Percentiles rank a stretch among this genome's conserved stretches.
phyloP scores from a whole-genome alignment of 35 echinoderm and acorn worm genomes.

The Heliocidaris tuberculata region DNA sequence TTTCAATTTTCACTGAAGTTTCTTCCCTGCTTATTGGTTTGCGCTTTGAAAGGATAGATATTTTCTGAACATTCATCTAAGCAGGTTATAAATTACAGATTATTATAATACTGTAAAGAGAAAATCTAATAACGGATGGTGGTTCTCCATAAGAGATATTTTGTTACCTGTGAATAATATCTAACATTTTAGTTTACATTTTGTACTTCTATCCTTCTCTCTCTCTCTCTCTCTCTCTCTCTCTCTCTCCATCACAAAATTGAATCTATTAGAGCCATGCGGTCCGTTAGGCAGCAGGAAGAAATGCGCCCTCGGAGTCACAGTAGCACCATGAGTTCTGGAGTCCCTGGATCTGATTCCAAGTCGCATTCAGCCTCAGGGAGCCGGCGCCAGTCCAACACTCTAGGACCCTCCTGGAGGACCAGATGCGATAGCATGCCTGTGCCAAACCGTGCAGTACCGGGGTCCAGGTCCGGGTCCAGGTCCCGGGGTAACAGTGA shows the following conservation, averaged over 20 bases:
- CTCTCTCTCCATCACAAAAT: background rate
- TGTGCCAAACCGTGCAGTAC: constrained; percentile 40
- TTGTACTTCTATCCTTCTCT: too few relatives aligned
- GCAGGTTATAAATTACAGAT: too few relatives aligned
- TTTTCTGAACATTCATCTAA: too few relatives aligned
- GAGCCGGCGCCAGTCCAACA: constrained; percentile 43
- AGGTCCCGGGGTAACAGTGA: constrained; percentile 63
- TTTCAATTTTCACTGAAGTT: too few relatives aligned
- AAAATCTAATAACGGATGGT: too few relatives aligned
- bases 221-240: background rate
- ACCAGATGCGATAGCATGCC: constrained; percentile 90
- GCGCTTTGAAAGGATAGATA: too few relatives aligned
- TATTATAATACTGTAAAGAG: too few relatives aligned
- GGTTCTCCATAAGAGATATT: too few relatives aligned
- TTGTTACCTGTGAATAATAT: too few relatives aligned
- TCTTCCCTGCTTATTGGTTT: too few relatives aligned
- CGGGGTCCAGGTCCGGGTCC: constrained; percentile 41
- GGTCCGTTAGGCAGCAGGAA: constrained; percentile 72
- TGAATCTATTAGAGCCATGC: constrained; percentile 78
- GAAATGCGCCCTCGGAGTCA: constrained; percentile 93
- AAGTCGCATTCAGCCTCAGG: constrained; percentile 40
- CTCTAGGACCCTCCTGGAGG: constrained; percentile 74
- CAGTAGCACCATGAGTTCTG: constrained; percentile 62
- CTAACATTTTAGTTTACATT: too few relatives aligned
- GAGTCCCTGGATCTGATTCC: constrained; percentile 24